These are phyloP conservation scores for Entomobrya proxima DNA, from an alignment of 2,888 invertebrate genomes.

Conservation along the genomic window DNA sequence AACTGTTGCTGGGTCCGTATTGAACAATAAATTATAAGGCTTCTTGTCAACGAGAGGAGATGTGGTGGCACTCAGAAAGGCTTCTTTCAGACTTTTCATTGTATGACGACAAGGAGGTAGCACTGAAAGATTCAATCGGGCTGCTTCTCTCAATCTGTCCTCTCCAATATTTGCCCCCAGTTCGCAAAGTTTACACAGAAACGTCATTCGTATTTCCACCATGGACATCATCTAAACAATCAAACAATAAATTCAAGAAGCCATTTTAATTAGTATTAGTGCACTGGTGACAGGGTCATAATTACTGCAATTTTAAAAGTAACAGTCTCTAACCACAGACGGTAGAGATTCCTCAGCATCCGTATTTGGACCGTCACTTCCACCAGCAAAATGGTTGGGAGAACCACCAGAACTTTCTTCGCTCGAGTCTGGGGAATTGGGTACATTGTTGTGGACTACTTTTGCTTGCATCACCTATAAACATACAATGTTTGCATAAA, in stretches of 20 bases:
- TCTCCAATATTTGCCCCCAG: constrained; percentile 89
- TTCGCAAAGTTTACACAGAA: constrained; percentile 85
- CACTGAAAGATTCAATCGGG: constrained; percentile 86
- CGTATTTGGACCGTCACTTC: constrained; percentile 86
- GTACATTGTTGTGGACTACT: constrained; percentile 84
- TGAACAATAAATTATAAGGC: constrained; percentile 73
- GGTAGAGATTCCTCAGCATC: constrained; percentile 94
- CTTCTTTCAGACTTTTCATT: constrained; percentile 81
- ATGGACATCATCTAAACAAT: constrained; percentile 86
- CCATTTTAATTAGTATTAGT: too few species aligned
- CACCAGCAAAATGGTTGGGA: constrained; percentile 83
- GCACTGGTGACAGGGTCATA: too few species aligned
- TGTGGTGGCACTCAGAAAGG: constrained; percentile 78
- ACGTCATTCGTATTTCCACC: constrained; percentile 75
- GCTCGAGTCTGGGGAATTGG: constrained; percentile 92
- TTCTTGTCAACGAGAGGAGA: constrained; percentile 68
- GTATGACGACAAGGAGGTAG: constrained; percentile 87
- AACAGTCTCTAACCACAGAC: constrained; percentile 88
- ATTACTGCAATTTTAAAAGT: too few species aligned
- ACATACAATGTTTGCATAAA: too few species aligned
- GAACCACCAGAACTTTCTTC: constrained; percentile 96
- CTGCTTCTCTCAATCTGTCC: constrained; percentile 89
- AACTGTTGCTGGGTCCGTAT: constrained; percentile 78
- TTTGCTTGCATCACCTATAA: constrained; percentile 85
- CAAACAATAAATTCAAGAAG: constrained; percentile 13